These are phyloP conservation scores for Periplaneta americana DNA, from an alignment of 1,140 invertebrate species.

Conservation along the genomic window DNA sequence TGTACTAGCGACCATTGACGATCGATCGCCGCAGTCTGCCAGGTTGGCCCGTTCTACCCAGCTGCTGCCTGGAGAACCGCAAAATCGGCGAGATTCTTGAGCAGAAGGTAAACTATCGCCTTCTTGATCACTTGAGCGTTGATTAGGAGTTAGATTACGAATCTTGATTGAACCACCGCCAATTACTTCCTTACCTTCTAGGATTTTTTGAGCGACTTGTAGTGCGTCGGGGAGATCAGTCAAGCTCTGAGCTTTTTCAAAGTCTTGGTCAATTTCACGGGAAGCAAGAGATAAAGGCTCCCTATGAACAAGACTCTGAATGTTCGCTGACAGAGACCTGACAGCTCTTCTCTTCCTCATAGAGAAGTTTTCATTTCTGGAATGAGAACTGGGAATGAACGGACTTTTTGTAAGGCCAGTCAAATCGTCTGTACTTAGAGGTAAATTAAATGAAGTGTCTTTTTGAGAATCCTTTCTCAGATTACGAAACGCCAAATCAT, in stretches of 20 bases:
- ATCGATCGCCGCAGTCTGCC: not conserved
- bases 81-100: not conserved
- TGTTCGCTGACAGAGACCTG: constrained; percentile 72
- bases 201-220: constrained; percentile 22
- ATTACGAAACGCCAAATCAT: constrained; percentile 80
- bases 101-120: not conserved
- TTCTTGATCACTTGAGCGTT: not conserved
- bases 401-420: not conserved
- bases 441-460: constrained; percentile 33
- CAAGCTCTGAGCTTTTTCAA: constrained; percentile 35
- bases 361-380: constrained; percentile 22
- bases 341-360: constrained; percentile 67
- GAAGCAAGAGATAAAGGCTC: constrained; percentile 13
- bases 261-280: constrained; percentile 23
- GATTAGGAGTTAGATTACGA: not conserved
- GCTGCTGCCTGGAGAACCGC: constrained; percentile 13
- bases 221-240: constrained; percentile 29
- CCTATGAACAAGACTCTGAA: constrained; percentile 57
- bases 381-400: not conserved
- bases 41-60: constrained; percentile 27
- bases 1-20: constrained; percentile 12
- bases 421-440: constrained; percentile 14
- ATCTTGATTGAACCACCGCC: constrained; percentile 6
- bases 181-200: constrained; percentile 20
- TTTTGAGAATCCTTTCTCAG: constrained; percentile 67